These are phyloP conservation scores for Parotocinclus haroldoi DNA, from an alignment of 2,797 vertebrate species.

Conservation along the genomic window DNA sequence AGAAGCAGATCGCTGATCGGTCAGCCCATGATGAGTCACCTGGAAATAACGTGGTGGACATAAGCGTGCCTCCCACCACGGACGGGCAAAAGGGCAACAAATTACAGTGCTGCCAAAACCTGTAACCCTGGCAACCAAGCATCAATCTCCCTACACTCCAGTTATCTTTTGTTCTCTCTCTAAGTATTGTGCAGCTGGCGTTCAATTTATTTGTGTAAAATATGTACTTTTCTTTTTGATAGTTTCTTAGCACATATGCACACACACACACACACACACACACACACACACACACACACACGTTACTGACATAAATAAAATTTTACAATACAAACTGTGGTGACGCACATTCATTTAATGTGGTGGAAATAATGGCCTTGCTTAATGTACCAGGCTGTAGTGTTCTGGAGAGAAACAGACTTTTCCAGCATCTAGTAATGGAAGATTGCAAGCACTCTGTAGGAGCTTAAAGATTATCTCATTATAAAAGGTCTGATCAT, in stretches of 20 bases:
- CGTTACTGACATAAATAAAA: slow-evolving; percentile 76
- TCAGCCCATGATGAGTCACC: slow-evolving; percentile 94
- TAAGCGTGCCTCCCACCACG: slow-evolving; percentile 93
- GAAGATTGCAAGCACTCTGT: slow-evolving; percentile 5
- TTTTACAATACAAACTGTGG: slow-evolving; percentile 66
- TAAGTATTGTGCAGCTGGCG: slow-evolving; percentile 64
- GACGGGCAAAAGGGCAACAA: slow-evolving; percentile 91
- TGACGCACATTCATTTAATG: slow-evolving; percentile 15
- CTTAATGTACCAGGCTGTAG: slow-evolving; percentile 4
- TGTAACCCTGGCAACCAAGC: slow-evolving; percentile 76
- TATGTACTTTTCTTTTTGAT: slow-evolving; percentile 72
- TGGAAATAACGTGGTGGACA: slow-evolving; percentile 96
- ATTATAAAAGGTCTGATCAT: not conserved
- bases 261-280: slow-evolving; percentile 41
- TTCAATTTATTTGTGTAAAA: slow-evolving; percentile 69
- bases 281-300: slow-evolving; percentile 42
- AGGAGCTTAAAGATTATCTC: not conserved
- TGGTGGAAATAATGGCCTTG: not conserved
- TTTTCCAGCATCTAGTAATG: slow-evolving; percentile 10
- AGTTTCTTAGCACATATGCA: slow-evolving; percentile 72
- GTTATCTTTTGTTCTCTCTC: slow-evolving; percentile 59
- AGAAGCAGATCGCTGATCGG: slow-evolving; percentile 94
- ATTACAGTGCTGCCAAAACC: slow-evolving; percentile 97
- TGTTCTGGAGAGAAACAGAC: not conserved
- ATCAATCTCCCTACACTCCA: slow-evolving; percentile 25